These are phyloP conservation scores for Arvicanthis niloticus DNA, from an alignment of 2,113 vertebrate species.

Conservation along the genomic window DNA sequence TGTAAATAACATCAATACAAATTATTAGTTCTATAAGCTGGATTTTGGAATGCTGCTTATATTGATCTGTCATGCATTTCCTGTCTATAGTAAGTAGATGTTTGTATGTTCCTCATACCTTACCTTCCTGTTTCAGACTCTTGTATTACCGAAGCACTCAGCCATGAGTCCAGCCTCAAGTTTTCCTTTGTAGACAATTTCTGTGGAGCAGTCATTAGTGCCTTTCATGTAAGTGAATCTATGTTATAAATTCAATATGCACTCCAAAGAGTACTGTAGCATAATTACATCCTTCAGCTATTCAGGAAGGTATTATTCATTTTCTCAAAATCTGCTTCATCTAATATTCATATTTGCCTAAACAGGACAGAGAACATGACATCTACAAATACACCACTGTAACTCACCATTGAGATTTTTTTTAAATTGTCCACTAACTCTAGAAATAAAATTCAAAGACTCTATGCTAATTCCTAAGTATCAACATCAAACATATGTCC, in stretches of 20 bases:
- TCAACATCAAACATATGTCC: background rate
- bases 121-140: background rate
- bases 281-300: background rate
- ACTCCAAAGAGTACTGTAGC: background rate
- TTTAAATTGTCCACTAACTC: background rate
- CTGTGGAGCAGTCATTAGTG: background rate
- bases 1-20: background rate
- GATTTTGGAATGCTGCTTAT: background rate
- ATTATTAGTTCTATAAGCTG: background rate
- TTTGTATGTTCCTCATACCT: background rate
- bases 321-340: background rate
- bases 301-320: background rate
- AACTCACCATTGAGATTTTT: background rate
- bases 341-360: background rate
- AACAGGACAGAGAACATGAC: background rate
- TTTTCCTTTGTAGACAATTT: background rate
- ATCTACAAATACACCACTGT: rapidly evolving
- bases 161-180: too few relatives aligned
- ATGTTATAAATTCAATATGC: background rate
- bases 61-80: background rate
- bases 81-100: too few relatives aligned
- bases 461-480: background rate
- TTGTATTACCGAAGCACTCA: background rate
- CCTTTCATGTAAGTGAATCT: background rate
- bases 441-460: background rate